phyloP scores from a whole-genome alignment of 2,888 invertebrate species.

The Eledona agricola region DNA sequence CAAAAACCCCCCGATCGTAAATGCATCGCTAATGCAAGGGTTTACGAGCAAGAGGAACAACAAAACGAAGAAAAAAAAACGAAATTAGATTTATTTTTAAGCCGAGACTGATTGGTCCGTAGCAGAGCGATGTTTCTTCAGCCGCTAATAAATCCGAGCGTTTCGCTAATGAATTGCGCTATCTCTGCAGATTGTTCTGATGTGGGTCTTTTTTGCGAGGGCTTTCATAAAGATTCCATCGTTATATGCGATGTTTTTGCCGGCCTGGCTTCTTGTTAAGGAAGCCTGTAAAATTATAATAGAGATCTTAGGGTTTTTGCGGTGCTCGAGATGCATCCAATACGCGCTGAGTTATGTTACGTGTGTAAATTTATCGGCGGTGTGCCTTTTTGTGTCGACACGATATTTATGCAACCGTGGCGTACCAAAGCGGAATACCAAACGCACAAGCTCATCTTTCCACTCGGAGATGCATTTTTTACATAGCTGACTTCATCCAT shows the following conservation, averaged over 20 bases:
- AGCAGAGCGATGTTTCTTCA: conserved; percentile 29
- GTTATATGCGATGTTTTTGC: conserved; percentile 49
- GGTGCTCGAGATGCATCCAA: conserved; percentile 41
- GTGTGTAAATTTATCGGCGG: conserved; percentile 54
- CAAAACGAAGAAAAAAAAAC: conserved; percentile 21
- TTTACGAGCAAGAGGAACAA: conserved; percentile 29
- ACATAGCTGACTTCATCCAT: conserved; percentile 29
- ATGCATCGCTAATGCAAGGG: conserved; percentile 33
- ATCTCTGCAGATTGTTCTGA: conserved; percentile 45
- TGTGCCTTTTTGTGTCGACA: conserved; percentile 49
- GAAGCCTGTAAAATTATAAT: conserved; percentile 57
- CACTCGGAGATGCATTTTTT: conserved; percentile 23
- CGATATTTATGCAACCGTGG: conserved; percentile 37
- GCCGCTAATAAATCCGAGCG: conserved; percentile 27
- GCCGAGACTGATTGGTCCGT: conserved; percentile 30
- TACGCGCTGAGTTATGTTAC: conserved; percentile 53
- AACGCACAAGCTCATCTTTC: conserved; percentile 29
- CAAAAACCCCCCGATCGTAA: conserved; percentile 37
- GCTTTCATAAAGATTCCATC: conserved; percentile 50
- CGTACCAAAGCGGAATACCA: conserved; percentile 35
- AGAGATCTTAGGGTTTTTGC: conserved; percentile 57
- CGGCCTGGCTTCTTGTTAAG: conserved; percentile 48
- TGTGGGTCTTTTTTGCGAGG: conserved; percentile 54
- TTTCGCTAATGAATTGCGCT: conserved; percentile 52
- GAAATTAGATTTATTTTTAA: conserved; percentile 33